Evolutionary conservation across 2,888 invertebrate genomes (phyloP).

Genomic region (Leptopterna dolabrata): DNA sequence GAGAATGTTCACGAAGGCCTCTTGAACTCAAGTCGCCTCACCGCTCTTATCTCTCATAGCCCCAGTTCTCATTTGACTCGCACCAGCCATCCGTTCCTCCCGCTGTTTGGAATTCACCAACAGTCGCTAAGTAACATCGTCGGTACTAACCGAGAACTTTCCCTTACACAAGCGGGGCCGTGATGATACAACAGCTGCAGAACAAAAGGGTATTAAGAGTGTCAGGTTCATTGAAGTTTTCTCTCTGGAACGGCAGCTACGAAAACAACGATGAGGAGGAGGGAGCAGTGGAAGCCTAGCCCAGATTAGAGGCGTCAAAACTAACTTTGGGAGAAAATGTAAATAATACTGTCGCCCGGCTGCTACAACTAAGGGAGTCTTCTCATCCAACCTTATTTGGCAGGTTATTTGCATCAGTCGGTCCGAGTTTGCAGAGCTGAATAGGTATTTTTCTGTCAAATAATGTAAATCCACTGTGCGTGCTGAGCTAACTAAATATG

Average conservation of each 20-base stretch:
- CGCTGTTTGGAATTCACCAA: background rate
- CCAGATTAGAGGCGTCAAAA: constrained; percentile 9
- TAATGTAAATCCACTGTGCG: background rate
- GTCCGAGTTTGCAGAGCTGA: background rate
- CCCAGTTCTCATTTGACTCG: background rate
- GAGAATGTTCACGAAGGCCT: background rate
- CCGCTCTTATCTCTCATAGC: background rate
- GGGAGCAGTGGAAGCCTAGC: background rate
- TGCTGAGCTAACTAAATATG: background rate
- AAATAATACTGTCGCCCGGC: background rate
- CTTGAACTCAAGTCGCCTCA: background rate
- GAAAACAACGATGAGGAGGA: background rate
- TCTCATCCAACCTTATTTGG: background rate
- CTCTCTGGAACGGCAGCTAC: background rate
- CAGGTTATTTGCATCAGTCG: background rate
- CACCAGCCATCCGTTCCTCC: background rate
- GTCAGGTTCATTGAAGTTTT: background rate
- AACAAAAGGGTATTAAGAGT: background rate
- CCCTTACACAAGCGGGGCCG: background rate
- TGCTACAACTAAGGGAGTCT: background rate
- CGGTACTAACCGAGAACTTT: background rate
- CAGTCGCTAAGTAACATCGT: background rate
- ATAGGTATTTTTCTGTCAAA: background rate
- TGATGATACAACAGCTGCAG: background rate
- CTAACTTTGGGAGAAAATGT: constrained; percentile 8